A percentile compares a stretch with the other conserved stretches of the same genome.
phyloP scores from a whole-genome alignment of 1,140 invertebrate genomes.

The Alviniconcha marisindica region DNA sequence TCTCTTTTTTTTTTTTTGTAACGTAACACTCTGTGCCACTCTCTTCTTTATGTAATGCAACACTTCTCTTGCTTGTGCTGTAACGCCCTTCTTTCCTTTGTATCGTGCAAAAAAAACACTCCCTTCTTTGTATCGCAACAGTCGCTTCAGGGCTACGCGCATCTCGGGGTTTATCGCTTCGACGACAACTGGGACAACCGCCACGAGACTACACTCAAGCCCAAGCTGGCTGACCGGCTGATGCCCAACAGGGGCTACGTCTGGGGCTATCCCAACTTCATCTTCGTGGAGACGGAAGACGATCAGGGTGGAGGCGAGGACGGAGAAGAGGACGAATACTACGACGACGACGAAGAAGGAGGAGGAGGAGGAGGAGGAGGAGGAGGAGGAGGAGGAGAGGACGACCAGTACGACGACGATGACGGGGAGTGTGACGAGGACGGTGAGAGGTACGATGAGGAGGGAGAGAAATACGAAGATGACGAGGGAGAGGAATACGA shows the following conservation, averaged over 20 bases:
- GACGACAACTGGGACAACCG: conserved; percentile 28
- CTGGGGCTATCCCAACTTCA: conserved; percentile 23
- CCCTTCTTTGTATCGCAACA: neutral
- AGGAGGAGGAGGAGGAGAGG: neutral
- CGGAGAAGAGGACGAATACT: neutral
- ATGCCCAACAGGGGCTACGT: conserved; percentile 30
- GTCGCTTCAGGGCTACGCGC: neutral
- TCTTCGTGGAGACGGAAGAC: conserved; percentile 15
- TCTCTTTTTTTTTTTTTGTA: too few relatives aligned
- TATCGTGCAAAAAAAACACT: neutral
- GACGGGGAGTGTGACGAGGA: neutral
- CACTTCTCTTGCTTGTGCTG: too few relatives aligned
- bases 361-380: neutral
- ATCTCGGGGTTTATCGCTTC: conserved; percentile 23
- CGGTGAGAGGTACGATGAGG: neutral
- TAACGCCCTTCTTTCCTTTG: too few relatives aligned
- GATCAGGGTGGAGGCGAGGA: neutral
- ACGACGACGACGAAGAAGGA: conserved; percentile 4
- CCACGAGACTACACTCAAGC: conserved; percentile 1
- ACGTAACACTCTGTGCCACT: too few relatives aligned
- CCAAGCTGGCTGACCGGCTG: conserved; percentile 18
- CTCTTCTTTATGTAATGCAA: too few relatives aligned
- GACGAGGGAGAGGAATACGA: neutral
- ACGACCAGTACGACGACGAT: neutral
- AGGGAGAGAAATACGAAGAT: neutral